phyloP scores from a whole-genome alignment of 1,140 invertebrate genomes.

The Lucilia sericata region DNA sequence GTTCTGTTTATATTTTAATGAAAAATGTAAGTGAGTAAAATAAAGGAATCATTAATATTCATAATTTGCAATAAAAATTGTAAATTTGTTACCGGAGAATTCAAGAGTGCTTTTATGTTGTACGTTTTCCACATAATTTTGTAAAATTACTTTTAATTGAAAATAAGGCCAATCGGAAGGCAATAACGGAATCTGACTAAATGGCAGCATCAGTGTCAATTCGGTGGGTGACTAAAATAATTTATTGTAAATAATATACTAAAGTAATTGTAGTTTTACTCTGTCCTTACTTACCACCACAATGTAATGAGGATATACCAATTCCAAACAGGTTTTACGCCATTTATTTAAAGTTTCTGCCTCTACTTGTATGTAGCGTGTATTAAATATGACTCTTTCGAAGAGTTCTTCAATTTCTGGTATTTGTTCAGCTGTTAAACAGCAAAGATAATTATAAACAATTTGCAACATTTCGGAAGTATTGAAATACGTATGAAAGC shows the following conservation, averaged over 20 bases:
- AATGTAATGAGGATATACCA: constrained; percentile 58
- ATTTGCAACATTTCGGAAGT: constrained; percentile 56
- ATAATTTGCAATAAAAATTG: neutral
- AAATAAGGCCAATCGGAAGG: constrained; percentile 64
- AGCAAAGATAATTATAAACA: constrained; percentile 61
- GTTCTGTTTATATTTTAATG: constrained; percentile 49
- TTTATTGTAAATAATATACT: neutral
- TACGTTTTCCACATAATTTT: constrained; percentile 63
- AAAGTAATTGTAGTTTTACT: neutral
- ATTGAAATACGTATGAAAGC: constrained; percentile 55
- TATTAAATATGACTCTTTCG: constrained; percentile 60
- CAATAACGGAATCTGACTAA: constrained; percentile 57
- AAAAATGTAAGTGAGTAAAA: constrained; percentile 10
- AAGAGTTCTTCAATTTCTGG: constrained; percentile 61
- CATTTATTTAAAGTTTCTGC: constrained; percentile 53
- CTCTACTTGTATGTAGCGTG: constrained; percentile 53
- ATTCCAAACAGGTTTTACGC: constrained; percentile 56
- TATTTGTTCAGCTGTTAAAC: constrained; percentile 56
- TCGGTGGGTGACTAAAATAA: constrained; percentile 56
- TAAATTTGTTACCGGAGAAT: constrained; percentile 54
- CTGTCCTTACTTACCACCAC: constrained; percentile 55
- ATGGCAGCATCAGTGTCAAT: constrained; percentile 56
- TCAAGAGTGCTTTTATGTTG: constrained; percentile 55
- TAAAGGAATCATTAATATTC: constrained; percentile 36
- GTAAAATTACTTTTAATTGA: constrained; percentile 58